Evolutionary conservation across 2,888 invertebrate genomes (phyloP).

Genomic region (Eilema griseolum): DNA sequence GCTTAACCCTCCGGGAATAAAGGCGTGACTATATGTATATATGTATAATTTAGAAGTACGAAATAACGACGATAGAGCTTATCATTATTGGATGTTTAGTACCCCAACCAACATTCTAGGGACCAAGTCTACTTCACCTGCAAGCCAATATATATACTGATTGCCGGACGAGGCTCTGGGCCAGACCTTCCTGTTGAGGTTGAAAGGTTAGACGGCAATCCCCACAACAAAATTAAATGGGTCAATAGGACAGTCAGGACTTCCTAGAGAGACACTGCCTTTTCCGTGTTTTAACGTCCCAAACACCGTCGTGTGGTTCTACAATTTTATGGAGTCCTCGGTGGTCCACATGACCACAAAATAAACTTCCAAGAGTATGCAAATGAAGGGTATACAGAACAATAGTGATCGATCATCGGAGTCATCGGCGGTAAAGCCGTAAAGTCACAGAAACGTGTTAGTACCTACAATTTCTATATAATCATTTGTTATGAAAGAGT

Average conservation of each 20-base stretch:
- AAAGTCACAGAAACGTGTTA: background rate
- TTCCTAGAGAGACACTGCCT: too few species aligned
- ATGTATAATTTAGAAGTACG: constrained; percentile 43
- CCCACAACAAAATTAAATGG: background rate
- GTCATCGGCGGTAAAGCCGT: background rate
- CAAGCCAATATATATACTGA: background rate
- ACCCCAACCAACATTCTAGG: background rate
- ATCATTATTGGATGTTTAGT: constrained; percentile 21
- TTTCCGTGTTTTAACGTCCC: background rate
- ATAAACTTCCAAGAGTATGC: background rate
- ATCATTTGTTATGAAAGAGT: background rate
- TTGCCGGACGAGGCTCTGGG: background rate
- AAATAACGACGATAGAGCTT: constrained; percentile 52
- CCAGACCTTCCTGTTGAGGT: background rate
- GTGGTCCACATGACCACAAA: background rate
- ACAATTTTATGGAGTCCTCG: background rate
- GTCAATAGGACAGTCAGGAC: too few species aligned
- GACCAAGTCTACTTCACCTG: background rate
- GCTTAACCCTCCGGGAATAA: too few species aligned
- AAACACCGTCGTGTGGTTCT: background rate
- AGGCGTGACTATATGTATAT: too few species aligned
- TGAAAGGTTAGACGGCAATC: background rate
- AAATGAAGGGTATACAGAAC: background rate
- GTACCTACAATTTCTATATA: background rate
- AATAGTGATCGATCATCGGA: background rate